Evolutionary conservation across 2,113 vertebrate genomes (phyloP).

Genomic region (Aptenodytes patagonicus): DNA sequence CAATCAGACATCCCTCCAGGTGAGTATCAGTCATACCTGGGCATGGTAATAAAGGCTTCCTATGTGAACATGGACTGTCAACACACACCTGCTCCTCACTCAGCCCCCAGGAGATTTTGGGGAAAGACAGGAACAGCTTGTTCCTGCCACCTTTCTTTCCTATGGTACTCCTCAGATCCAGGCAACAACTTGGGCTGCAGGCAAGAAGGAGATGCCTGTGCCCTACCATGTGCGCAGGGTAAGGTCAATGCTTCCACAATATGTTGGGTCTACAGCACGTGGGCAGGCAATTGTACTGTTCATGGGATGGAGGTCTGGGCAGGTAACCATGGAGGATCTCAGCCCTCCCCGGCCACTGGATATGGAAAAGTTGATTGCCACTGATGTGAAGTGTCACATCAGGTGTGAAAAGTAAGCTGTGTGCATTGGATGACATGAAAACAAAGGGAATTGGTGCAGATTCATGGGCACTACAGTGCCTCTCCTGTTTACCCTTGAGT

Average conservation of each 20-base stretch:
- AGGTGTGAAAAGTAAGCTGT: background rate
- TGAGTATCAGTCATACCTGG: background rate
- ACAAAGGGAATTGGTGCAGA: background rate
- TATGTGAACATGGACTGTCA: background rate
- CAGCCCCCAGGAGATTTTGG: background rate
- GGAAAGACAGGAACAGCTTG: background rate
- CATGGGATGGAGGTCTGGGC: background rate
- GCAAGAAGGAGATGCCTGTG: background rate
- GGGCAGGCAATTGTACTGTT: background rate
- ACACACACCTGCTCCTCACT: background rate
- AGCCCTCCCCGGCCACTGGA: background rate
- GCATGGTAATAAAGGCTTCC: background rate
- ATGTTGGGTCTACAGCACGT: fast-evolving
- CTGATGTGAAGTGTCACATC: background rate
- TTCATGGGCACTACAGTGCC: background rate
- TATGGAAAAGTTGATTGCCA: background rate
- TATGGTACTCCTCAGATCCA: background rate
- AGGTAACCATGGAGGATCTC: background rate
- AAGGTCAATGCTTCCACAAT: background rate
- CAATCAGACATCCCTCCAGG: background rate
- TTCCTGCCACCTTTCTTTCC: background rate
- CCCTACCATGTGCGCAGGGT: background rate
- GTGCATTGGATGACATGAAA: background rate
- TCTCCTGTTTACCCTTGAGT: background rate
- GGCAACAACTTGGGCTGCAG: background rate